Conservation (phyloP, 2,797 vertebrate genomes). For the Onychomys torridus region DNA sequence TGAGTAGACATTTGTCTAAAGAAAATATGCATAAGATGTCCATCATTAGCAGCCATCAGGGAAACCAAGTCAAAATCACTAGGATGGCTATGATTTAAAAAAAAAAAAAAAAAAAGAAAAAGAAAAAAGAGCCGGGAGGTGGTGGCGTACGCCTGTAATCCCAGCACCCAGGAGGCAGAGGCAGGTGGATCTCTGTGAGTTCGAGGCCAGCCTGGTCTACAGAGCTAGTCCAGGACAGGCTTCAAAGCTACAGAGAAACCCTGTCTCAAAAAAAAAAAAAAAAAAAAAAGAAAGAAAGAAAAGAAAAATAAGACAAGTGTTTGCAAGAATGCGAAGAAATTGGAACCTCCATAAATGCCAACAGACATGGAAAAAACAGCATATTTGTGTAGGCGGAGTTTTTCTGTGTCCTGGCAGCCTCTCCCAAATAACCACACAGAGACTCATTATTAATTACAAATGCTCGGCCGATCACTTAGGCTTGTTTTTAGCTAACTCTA, state of each 20-base stretch:
- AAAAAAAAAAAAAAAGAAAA: background rate
- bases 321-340: background rate
- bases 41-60: background rate
- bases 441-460: background rate
- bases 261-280: too few relatives aligned
- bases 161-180: too few relatives aligned
- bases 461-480: background rate
- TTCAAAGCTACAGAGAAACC: too few relatives aligned
- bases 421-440: background rate
- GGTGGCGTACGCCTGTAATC: too few relatives aligned
- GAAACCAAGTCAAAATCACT: constrained; percentile 5
- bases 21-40: background rate
- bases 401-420: background rate
- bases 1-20: background rate
- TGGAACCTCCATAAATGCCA: background rate
- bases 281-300: background rate
- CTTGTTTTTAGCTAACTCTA: background rate
- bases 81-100: background rate
- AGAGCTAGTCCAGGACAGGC: too few relatives aligned
- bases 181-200: too few relatives aligned
- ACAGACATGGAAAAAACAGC: background rate
- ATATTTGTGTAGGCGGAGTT: background rate
- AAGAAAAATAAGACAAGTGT: background rate
- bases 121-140: too few relatives aligned
- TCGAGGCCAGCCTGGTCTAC: too few relatives aligned